Evolutionary conservation across 2,797 vertebrate genomes (phyloP), one percentile per base, ranked within the genome.

Genomic region (Enteromius treurensis): DNA sequence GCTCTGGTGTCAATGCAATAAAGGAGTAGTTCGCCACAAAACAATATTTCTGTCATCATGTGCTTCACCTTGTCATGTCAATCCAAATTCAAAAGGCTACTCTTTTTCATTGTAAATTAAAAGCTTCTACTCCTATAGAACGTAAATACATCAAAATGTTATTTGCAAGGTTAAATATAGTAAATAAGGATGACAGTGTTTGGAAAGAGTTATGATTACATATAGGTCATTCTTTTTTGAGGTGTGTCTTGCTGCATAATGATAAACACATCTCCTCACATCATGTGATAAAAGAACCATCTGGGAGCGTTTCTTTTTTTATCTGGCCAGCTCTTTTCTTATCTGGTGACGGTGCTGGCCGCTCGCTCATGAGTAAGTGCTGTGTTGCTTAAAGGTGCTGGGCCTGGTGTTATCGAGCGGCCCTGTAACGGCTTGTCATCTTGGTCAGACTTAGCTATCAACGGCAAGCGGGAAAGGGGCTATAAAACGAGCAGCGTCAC

Each of bases 391-490:
- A 32, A 73, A 89, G 89, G 86, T 88, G 88, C 87, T 13, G 79
- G 84, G 86, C 78, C 79, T 83, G 88, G 86, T 40, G 60, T 76
- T 90, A 95, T 95, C 85, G 90, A 95, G 93, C 74, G 85, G 81
- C 79, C 87, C 34, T 47, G 87, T 87, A 85, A 82, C 17, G 85
- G 90, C 89, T 79, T 93, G 93, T 94, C 92, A 90, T 90, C 90
- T 90, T 90, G 88, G 90, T 91, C 89, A 93, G 93, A 94, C 92
- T 95, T 95, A 93, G 92, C 93, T 85, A 79, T 91, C 88, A 83
- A 91, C 77, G 87, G 87, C 87, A 69, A 76, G 90, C 86, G 77
- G 89, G 91, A 90, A 91, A 90, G 87, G 1, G 71, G 85, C 89
- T 89, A 92, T 93, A 91, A 92, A 91, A 86, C 79, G 34, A 81